These are phyloP conservation scores for Typhlomys cinereus DNA, from an alignment of 2,113 vertebrate genomes.

Conservation along the genomic window DNA sequence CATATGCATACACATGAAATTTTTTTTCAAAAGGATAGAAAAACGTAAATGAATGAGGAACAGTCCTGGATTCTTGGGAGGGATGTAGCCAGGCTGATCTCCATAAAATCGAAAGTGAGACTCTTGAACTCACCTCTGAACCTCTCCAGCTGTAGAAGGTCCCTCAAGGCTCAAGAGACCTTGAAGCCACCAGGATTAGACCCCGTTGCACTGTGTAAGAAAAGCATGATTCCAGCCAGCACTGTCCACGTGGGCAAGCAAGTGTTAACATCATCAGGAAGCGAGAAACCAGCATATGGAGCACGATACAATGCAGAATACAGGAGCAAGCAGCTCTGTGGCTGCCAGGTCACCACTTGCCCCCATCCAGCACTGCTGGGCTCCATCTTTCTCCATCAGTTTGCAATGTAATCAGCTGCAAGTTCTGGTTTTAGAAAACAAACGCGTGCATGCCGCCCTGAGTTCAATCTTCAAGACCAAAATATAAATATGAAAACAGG, in stretches of 20 bases:
- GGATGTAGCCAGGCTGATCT: background rate
- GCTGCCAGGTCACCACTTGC: background rate
- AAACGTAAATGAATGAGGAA: background rate
- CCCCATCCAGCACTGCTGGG: background rate
- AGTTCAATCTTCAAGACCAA: background rate
- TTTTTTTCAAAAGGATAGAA: background rate
- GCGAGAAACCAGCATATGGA: slow-evolving; percentile 47
- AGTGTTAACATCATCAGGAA: slow-evolving; percentile 57
- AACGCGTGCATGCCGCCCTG: background rate
- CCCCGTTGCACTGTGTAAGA: background rate
- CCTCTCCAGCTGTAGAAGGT: background rate
- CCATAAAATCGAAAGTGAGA: background rate
- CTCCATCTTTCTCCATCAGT: background rate
- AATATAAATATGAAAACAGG: background rate
- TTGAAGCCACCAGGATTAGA: background rate
- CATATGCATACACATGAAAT: too few relatives aligned
- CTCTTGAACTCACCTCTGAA: background rate
- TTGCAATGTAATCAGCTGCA: background rate
- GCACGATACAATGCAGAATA: slow-evolving; percentile 33
- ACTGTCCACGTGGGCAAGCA: slow-evolving; percentile 3
- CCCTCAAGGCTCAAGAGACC: background rate
- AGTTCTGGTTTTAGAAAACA: slow-evolving; percentile 22
- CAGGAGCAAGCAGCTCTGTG: slow-evolving; percentile 49
- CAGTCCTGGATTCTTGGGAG: background rate
- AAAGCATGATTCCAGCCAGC: background rate